Conservation (phyloP, 2,888 invertebrate genomes). For the Troides helena region DNA sequence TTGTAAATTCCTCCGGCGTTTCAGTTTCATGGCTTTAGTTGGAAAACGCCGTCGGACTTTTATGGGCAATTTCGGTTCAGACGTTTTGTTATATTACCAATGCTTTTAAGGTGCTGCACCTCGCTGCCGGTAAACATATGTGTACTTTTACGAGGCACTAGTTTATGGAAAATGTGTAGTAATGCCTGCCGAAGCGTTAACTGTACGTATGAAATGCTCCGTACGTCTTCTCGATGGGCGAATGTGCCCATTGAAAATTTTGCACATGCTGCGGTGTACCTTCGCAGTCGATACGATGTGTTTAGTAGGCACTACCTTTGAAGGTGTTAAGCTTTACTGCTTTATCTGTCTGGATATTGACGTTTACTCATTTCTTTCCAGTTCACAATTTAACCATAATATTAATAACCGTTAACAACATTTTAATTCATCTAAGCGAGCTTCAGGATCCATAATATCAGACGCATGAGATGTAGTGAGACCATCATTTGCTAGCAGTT, state of each 20-base stretch:
- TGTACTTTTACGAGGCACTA: slow-evolving; percentile 71
- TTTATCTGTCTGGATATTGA: too few relatives aligned
- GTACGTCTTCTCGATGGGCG: slow-evolving; percentile 41
- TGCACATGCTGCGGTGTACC: slow-evolving; percentile 25
- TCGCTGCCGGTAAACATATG: slow-evolving; percentile 75
- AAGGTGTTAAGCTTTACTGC: too few relatives aligned
- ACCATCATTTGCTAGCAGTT: too few relatives aligned
- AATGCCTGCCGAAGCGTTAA: slow-evolving; percentile 59
- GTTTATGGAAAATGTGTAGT: slow-evolving; percentile 73
- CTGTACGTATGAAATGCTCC: slow-evolving; percentile 40
- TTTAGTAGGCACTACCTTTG: too few relatives aligned
- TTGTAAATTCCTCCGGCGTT: slow-evolving; percentile 77
- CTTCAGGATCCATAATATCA: too few relatives aligned
- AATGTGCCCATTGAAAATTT: slow-evolving; percentile 48
- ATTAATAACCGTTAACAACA: too few relatives aligned
- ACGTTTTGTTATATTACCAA: slow-evolving; percentile 81
- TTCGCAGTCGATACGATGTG: slow-evolving; percentile 29
- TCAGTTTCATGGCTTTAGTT: slow-evolving; percentile 80
- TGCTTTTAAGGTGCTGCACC: slow-evolving; percentile 80
- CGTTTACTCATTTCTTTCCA: too few relatives aligned
- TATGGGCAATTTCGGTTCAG: slow-evolving; percentile 81
- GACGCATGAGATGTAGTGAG: too few relatives aligned
- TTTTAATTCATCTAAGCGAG: too few relatives aligned
- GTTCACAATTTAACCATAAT: too few relatives aligned
- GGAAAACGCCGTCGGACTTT: slow-evolving; percentile 79